phyloP scores from a whole-genome alignment of 2,888 invertebrate genomes.

The Hanleya hanleyi region DNA sequence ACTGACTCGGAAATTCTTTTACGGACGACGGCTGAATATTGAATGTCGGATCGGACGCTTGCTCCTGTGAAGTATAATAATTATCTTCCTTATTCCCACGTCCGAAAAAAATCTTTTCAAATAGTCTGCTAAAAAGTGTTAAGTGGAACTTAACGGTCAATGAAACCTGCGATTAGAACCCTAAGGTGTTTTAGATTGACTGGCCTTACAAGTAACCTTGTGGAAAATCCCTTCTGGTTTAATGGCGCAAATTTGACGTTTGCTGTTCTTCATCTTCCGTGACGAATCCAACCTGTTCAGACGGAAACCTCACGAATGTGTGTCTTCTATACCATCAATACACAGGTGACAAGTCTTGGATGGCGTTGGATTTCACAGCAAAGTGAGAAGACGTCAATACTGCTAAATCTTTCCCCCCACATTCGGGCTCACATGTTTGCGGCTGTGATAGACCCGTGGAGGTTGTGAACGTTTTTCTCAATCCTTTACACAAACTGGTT shows the following conservation, averaged over 20 bases:
- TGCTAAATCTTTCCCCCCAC: neutral
- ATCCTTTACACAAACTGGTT: too few species aligned
- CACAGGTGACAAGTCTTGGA: neutral
- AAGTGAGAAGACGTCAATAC: neutral
- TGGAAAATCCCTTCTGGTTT: neutral
- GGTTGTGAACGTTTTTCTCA: too few species aligned
- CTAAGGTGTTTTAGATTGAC: neutral
- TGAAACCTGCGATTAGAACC: neutral
- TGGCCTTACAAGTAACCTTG: slow-evolving; percentile 7
- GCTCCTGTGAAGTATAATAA: too few species aligned
- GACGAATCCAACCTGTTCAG: neutral
- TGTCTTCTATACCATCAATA: neutral
- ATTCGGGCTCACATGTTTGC: too few species aligned
- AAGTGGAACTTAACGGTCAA: too few species aligned
- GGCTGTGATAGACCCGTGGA: too few species aligned
- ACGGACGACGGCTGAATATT: too few species aligned
- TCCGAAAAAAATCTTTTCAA: too few species aligned
- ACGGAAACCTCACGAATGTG: neutral
- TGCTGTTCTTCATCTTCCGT: neutral
- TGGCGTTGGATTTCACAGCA: neutral
- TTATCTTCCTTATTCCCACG: too few species aligned
- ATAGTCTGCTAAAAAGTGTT: too few species aligned
- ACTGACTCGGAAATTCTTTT: too few species aligned
- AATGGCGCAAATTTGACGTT: neutral
- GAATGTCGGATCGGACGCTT: too few species aligned